A percentile compares a stretch with the other conserved stretches of the same genome.
Conservation (phyloP, 2,797 vertebrate genomes). For the Aplochiton taeniatus region DNA sequence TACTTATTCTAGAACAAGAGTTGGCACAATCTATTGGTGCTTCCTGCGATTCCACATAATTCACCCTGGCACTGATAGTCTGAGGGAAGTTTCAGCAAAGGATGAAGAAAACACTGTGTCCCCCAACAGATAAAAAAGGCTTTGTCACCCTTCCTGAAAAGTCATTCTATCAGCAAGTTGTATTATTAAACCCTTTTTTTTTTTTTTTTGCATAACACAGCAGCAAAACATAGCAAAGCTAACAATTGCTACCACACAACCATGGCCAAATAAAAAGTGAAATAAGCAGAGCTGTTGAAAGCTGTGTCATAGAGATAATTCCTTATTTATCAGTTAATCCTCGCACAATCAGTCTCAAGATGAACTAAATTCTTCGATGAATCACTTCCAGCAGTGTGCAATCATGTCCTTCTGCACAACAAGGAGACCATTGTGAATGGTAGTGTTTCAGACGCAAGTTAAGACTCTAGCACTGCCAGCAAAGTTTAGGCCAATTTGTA, state of each 20-base stretch:
- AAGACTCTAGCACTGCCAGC: too few relatives aligned
- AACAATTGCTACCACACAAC: constrained; percentile 17
- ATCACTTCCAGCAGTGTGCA: constrained; percentile 47
- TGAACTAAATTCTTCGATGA: constrained; percentile 52
- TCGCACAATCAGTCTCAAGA: constrained; percentile 28
- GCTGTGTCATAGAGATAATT: constrained; percentile 15
- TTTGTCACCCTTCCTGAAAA: constrained; percentile 14
- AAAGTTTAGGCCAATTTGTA: too few relatives aligned
- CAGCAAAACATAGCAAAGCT: constrained; percentile 26
- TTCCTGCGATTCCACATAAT: too few relatives aligned
- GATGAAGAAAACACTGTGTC: constrained; percentile 1
- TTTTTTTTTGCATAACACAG: constrained; percentile 50
- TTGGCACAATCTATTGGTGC: too few relatives aligned
- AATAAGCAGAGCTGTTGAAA: not conserved
- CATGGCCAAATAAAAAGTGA: constrained; percentile 27
- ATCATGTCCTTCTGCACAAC: constrained; percentile 40
- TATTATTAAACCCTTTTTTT: constrained; percentile 41
- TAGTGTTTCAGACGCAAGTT: constrained; percentile 7
- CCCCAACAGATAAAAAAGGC: constrained; percentile 7
- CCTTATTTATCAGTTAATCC: constrained; percentile 31
- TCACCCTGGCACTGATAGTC: too few relatives aligned
- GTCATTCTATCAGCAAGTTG: constrained; percentile 20
- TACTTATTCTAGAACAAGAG: too few relatives aligned
- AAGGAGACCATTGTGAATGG: constrained; percentile 34
- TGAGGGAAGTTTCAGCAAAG: not conserved